Conservation (phyloP, 1,140 invertebrate species). For the Drosophila pseudoananassae region DNA sequence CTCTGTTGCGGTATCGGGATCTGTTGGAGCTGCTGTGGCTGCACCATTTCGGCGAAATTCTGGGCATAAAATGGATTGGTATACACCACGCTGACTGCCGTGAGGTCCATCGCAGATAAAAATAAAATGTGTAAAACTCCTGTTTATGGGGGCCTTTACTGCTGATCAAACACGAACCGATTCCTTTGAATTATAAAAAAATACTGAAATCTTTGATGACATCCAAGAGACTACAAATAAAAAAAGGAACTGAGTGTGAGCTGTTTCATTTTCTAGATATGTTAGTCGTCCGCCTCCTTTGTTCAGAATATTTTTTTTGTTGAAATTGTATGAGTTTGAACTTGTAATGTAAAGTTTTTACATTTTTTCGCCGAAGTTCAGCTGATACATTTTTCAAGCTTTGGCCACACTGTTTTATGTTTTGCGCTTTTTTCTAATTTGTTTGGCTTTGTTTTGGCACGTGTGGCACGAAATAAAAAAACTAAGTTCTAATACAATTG, state of each 20-base stretch:
- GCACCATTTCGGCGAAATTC: slow-evolving; percentile 42
- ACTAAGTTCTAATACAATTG: no score
- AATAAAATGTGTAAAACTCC: slow-evolving; percentile 31
- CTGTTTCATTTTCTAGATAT: background rate
- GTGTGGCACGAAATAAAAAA: no score
- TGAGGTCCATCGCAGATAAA: slow-evolving; percentile 56
- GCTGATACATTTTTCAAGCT: background rate
- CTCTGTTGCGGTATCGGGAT: background rate
- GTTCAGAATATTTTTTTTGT: background rate
- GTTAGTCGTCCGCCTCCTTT: slow-evolving; percentile 4
- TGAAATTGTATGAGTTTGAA: no score
- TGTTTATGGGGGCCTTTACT: slow-evolving; percentile 27
- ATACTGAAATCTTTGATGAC: slow-evolving; percentile 53
- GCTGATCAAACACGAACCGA: slow-evolving; percentile 61
- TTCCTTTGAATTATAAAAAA: slow-evolving; percentile 66
- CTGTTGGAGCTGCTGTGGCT: slow-evolving; percentile 35
- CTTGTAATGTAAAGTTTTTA: no score
- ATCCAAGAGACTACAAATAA: slow-evolving; percentile 6
- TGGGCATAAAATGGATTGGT: slow-evolving; percentile 48
- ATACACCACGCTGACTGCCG: slow-evolving; percentile 44
- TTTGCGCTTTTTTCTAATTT: background rate
- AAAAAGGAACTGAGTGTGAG: slow-evolving; percentile 21
- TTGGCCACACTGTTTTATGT: background rate
- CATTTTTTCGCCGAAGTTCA: no score
- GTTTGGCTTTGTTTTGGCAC: no score